These are phyloP conservation scores for Silvanus unidentatus DNA, from an alignment of 2,888 invertebrate genomes.

Conservation along the genomic window DNA sequence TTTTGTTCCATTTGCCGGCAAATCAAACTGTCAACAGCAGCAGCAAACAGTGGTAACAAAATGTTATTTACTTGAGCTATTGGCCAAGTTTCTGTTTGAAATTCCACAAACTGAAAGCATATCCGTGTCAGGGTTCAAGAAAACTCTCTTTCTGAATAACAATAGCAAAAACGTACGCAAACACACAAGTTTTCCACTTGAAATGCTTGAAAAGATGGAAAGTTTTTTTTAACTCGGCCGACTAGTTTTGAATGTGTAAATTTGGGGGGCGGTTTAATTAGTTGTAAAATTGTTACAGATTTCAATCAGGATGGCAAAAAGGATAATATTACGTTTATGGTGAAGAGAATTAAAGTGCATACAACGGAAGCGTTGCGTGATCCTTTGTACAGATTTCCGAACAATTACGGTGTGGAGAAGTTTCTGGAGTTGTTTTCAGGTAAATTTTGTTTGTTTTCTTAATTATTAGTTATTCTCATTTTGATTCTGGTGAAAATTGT, in stretches of 20 bases:
- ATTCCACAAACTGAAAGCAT: slow-evolving; percentile 15
- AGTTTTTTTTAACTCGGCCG: too few species aligned
- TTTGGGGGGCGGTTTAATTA: too few species aligned
- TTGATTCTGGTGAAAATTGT: too few species aligned
- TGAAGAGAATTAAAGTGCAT: slow-evolving; percentile 91
- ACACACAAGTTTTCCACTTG: too few species aligned
- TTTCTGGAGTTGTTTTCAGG: slow-evolving; percentile 96
- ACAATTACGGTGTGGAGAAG: slow-evolving; percentile 97
- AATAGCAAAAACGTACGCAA: too few species aligned
- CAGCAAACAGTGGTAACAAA: neutral
- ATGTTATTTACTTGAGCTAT: slow-evolving; percentile 10
- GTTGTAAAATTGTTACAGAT: too few species aligned
- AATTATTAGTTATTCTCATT: too few species aligned
- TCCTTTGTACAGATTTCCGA: slow-evolving; percentile 82
- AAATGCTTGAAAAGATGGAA: too few species aligned
- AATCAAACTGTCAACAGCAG: neutral
- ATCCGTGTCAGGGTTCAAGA: slow-evolving; percentile 12
- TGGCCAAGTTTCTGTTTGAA: slow-evolving; percentile 4
- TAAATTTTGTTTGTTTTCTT: slow-evolving; percentile 42
- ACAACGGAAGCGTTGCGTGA: slow-evolving; percentile 79
- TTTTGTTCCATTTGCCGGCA: too few species aligned
- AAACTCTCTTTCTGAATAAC: too few species aligned
- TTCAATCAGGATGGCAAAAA: slow-evolving; percentile 89
- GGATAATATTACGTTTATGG: slow-evolving; percentile 93
- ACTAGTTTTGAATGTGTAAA: too few species aligned